Conservation (phyloP, 92 coral and sea anemone genomes). For the Micromussa lordhowensis region DNA sequence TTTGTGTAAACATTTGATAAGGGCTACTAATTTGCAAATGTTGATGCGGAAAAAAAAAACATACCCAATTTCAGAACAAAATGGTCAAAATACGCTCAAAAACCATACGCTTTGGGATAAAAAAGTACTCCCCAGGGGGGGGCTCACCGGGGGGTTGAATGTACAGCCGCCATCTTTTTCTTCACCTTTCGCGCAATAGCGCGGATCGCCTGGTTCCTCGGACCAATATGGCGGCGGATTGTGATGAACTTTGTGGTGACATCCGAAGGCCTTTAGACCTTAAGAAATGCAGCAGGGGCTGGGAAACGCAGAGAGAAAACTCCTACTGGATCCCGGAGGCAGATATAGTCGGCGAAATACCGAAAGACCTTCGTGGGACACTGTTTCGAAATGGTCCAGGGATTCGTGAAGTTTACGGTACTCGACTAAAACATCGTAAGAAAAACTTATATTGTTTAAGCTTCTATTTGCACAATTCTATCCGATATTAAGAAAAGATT, state of each 20-base stretch:
- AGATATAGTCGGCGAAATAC: constrained; percentile 83
- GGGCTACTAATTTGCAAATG: too few species aligned
- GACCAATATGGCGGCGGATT: constrained; percentile 16
- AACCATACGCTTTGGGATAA: too few species aligned
- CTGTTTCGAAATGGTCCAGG: constrained; percentile 92
- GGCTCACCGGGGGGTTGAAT: too few species aligned
- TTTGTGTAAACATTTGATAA: too few species aligned
- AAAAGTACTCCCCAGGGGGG: too few species aligned
- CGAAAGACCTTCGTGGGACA: constrained; percentile 80
- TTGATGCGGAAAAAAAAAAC: too few species aligned
- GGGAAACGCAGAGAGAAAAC: constrained; percentile 86
- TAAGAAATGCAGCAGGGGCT: constrained; percentile 72
- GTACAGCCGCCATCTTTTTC: too few species aligned
- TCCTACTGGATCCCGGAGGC: constrained; percentile 79
- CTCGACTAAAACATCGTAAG: constrained; percentile 81
- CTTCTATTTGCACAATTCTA: not conserved
- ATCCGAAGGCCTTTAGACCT: constrained; percentile 69
- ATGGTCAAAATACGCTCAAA: too few species aligned
- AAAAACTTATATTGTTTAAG: not conserved
- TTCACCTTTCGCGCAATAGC: too few species aligned
- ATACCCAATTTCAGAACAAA: too few species aligned
- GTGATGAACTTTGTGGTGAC: constrained; percentile 25
- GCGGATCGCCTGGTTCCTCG: not conserved
- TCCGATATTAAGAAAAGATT: not conserved
- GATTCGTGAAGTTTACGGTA: constrained; percentile 79